Evolutionary conservation across 2,888 invertebrate genomes (phyloP), one percentile per base, ranked within the genome.

Genomic region (Thalpophila matura): DNA sequence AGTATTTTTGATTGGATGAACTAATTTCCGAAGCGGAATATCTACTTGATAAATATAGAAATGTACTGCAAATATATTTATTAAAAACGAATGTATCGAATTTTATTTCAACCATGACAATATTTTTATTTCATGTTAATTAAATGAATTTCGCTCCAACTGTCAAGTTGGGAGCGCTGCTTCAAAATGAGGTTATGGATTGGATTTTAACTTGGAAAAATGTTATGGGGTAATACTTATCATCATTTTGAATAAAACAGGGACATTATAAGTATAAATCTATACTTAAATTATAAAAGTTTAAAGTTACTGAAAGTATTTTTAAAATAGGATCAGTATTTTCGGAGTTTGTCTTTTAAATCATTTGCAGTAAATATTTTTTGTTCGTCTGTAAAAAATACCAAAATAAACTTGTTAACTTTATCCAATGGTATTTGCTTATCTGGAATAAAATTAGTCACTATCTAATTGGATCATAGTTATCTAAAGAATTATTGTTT

Each of bases 361-460:
- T n/a, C n/a, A n/a, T n/a, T n/a, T n/a, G n/a, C n/a, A n/a, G n/a
- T n/a, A n/a, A n/a, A n/a, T n/a, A n/a, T n/a, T n/a, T n/a, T n/a
- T n/a, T 24, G 24, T 29, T 7, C 22, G 22, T 40, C 4, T 10
- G 38, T 27, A 37, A 27, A 40, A 24, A 6, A 9, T 33, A 38
- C 3, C 22, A 22, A 26, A 45, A 45, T 68, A n/a, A 10, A 12
- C 47, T 42, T 61, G 18, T 42, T 27, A 47, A 61, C 47, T 46
- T 4, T 20, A 29, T 14, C n/a, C 12, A 18, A 7, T 27, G 7
- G 18, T 60, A n/a, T 61, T 46, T 46, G 16, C 3, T 14, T 40
- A 10, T 70, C 40, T 5, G 12, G 27, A 45, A 40, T 22, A 40
- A 29, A 27, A 70, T 61, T 40, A 27, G 24, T 70, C 63, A 40